Evolutionary conservation across 2,888 invertebrate species (phyloP).

Genomic region (Pseudanteris insignis): DNA sequence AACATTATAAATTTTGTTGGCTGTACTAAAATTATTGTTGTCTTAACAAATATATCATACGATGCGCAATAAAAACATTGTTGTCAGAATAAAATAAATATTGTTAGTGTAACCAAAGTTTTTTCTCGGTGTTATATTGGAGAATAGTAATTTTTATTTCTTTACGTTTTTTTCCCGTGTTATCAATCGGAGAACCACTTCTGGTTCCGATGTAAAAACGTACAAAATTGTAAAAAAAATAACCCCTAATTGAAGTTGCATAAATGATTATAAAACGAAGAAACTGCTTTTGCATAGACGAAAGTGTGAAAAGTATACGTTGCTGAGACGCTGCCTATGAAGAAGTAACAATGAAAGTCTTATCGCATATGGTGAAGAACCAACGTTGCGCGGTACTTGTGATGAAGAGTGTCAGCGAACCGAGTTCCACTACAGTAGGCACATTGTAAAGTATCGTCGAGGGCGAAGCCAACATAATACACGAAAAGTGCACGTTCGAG

Average conservation of each 20-base stretch:
- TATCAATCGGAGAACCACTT: too few species aligned
- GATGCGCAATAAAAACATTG: too few species aligned
- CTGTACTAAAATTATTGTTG: too few species aligned
- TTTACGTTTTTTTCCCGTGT: too few species aligned
- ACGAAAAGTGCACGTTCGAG: constrained; percentile 30
- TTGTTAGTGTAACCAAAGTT: too few species aligned
- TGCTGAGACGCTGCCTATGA: constrained; percentile 11
- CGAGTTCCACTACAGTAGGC: constrained; percentile 38
- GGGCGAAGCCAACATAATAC: constrained; percentile 35
- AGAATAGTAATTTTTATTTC: too few species aligned
- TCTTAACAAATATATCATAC: too few species aligned
- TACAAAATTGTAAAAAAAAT: neutral
- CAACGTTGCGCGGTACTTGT: constrained; percentile 14
- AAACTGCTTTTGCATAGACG: constrained; percentile 6
- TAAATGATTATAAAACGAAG: constrained; percentile 3
- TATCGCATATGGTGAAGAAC: constrained; percentile 29
- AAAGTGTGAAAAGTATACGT: constrained; percentile 24
- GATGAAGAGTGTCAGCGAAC: constrained; percentile 28
- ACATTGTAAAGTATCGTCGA: constrained; percentile 39
- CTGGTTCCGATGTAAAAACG: too few species aligned
- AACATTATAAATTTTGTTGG: too few species aligned
- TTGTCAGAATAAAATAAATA: too few species aligned
- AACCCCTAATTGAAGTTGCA: neutral
- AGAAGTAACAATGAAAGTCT: constrained; percentile 29
- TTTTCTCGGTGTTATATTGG: too few species aligned